These are phyloP conservation scores for Meda fulgida DNA, from an alignment of 2,797 vertebrate species.

Conservation along the genomic window DNA sequence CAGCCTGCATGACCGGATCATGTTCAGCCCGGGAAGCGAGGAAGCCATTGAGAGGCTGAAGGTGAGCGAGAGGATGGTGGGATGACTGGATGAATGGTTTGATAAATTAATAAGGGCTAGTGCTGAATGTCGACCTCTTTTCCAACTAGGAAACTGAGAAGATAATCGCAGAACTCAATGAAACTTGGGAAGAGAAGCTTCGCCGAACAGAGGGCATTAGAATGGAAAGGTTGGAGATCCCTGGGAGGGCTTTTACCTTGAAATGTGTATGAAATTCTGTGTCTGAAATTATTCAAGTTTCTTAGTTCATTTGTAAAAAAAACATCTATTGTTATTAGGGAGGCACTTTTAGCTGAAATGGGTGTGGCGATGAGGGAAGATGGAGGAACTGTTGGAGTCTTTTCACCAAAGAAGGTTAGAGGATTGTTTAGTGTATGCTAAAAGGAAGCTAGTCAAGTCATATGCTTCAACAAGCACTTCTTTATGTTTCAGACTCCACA, in stretches of 20 bases:
- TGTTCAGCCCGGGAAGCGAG: constrained; percentile 94
- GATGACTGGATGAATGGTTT: constrained; percentile 1
- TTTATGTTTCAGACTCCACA: constrained; percentile 86
- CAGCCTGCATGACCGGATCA: constrained; percentile 95
- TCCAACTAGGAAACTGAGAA: constrained; percentile 90
- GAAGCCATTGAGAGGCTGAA: constrained; percentile 97
- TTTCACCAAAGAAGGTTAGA: constrained; percentile 97
- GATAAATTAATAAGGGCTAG: constrained; percentile 6
- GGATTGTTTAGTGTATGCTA: neutral
- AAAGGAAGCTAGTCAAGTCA: neutral
- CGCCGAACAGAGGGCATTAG: constrained; percentile 94
- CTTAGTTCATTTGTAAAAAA: neutral
- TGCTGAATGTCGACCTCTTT: neutral
- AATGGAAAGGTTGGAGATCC: constrained; percentile 85
- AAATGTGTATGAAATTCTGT: constrained; percentile 7
- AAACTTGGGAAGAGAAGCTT: constrained; percentile 98
- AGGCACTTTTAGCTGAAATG: constrained; percentile 97
- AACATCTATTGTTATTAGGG: constrained; percentile 74
- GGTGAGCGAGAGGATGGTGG: constrained; percentile 70
- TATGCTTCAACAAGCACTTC: neutral
- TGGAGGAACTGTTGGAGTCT: constrained; percentile 95
- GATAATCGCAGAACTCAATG: constrained; percentile 97
- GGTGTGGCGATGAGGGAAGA: constrained; percentile 99
- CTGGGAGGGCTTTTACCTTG: neutral
- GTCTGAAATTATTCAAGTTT: neutral